Conservation (phyloP, 2,888 invertebrate genomes). For the Lamellibrachia satsuma region DNA sequence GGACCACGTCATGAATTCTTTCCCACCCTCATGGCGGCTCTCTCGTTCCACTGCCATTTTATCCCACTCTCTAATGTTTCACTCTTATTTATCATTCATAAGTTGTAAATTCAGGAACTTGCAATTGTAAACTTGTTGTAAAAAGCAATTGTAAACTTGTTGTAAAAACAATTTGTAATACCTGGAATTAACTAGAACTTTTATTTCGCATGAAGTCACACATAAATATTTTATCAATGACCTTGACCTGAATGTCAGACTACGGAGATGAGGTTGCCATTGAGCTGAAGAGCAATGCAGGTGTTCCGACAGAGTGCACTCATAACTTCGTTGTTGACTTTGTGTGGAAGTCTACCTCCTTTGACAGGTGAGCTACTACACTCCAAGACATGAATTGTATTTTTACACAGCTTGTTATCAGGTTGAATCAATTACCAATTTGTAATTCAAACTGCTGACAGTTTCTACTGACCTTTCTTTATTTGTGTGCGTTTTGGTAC, state of each 20-base stretch:
- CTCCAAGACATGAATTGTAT: background rate
- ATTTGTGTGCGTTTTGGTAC: too few species aligned
- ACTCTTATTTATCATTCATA: background rate
- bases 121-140: background rate
- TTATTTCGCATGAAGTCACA: background rate
- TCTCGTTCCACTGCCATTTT: background rate
- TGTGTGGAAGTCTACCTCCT: conserved; percentile 98
- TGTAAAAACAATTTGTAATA: background rate
- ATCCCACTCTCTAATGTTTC: background rate
- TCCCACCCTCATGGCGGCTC: background rate
- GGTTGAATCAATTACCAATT: background rate
- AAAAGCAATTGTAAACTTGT: background rate
- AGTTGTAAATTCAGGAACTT: background rate
- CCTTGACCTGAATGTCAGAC: conserved; percentile 67
- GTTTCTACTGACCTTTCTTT: too few species aligned
- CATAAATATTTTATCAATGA: background rate
- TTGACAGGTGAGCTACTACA: conserved; percentile 76
- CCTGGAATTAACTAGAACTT: background rate
- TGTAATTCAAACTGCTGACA: too few species aligned
- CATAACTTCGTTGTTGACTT: conserved; percentile 98
- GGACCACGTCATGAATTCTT: background rate
- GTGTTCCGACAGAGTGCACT: conserved; percentile 91
- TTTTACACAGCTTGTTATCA: background rate
- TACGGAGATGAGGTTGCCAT: conserved; percentile 98
- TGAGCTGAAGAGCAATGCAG: conserved; percentile 89